Base-by-base conservation (phyloP, 35 echinoderm and acorn worm species). In the Heliocidaris erythrogramma region DNA sequence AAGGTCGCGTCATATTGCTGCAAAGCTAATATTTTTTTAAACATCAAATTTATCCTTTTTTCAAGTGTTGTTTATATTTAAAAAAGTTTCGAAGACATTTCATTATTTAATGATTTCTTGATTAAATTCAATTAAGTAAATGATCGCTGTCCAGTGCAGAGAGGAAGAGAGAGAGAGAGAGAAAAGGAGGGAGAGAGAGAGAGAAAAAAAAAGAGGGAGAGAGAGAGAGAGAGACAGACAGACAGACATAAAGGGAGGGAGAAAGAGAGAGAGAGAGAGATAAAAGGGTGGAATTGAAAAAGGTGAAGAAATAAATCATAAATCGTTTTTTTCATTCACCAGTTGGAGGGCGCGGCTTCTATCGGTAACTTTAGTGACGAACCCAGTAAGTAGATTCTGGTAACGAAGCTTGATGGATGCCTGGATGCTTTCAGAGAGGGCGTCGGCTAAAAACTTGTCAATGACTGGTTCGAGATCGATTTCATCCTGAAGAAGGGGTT, bases 351-450 rank as follows among this genome's bases (percentile, higher is more conserved):
- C 91, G 30, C 31, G 47, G 49, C 91, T 59, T 5, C 48, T n/a
- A 30, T 92, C 91, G 2, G 31, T 48, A 59, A 92, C 47, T 49
- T 92, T 92, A 13, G 91, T n/a, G 18, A 92, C 91, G 49, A 92
- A 92, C 0, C 91, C 91, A 49, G 47, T 92, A 13, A 92, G 91
- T 9, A 92, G 91, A 92, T 32, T 92, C 21, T 56, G 48, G 49
- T 50, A 92, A 5, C 29, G 91, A 11, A 92, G 49, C 29, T n/a
- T 24, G 49, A 92, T 92, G 87, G 87, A 89, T 48, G 87, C 87
- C 87, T 11, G 31, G 87, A 89, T 48, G 13, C 47, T 47, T 48
- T 89, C 31, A 4, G 87, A 32, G 17, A 17, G 31, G 32, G 17
- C 24, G 47, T 89, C 87, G 29, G 47, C 32, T 48, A 47, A 13